Base-by-base conservation (phyloP, 2,113 vertebrate genomes). In the Australoheros scitulus region DNA sequence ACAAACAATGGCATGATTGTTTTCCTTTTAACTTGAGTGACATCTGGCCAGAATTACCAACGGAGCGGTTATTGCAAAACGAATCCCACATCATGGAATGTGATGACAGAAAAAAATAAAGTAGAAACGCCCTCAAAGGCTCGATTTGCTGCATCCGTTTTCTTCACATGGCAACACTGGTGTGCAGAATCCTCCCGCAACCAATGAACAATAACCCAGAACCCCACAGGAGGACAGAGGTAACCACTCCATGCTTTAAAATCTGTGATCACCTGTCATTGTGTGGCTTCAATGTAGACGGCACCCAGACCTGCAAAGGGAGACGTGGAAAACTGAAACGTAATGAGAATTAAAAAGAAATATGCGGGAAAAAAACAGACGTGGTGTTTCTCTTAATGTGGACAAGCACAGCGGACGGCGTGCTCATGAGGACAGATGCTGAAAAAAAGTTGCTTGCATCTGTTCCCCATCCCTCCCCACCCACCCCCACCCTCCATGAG, bases 1-100 rank as follows among this genome's bases (percentile, higher is more conserved):
- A 82, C 80, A 59, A 68, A 61, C 82, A 92, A 93, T 94, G 91
- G 89, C 91, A 86, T 90, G 90, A 93, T 93, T 95, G 92, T 91
- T 94, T 94, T 90, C 80, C 80, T 89, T 89, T 86, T 61, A 36
- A 86, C 64, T 87, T 64, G 81, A 85, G 77, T 78, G 89, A 88
- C 88, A 83, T 86, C 88, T 87, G 87, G 63, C 83, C 65, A 88
- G 72, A 86, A 81, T 87, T 74, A 60, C 87, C 74, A 79, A 68
- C 79, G 59, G 87, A 86, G 82, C 61, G 3, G 77, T 84, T 88
- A 87, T 91, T 89, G 90, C 84, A 80, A 92, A 87, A 82, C 20
- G 3, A 59, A 88, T 90, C 81, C 64, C 68, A 76, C 81, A 26
- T 84, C 77, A 76, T 87, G 93, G 92, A 94, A 94, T 92, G 93